phyloP scores from a whole-genome alignment of 2,113 vertebrate genomes.

The Microcebus tavaratra region DNA sequence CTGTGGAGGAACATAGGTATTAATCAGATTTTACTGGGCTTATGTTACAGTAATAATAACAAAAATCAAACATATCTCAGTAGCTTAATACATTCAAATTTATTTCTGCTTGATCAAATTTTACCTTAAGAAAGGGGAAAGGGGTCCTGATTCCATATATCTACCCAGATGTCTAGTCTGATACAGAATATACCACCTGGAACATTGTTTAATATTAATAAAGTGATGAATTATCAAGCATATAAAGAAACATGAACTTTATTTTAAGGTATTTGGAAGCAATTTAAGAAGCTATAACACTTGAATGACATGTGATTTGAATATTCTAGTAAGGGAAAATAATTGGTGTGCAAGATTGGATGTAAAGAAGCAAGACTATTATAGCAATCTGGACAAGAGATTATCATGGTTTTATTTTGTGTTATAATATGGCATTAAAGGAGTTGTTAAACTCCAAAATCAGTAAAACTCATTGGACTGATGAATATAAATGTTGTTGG shows the following conservation, averaged over 20 bases:
- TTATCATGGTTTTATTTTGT: neutral
- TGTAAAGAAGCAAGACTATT: neutral
- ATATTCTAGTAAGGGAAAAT: neutral
- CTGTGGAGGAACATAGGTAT: neutral
- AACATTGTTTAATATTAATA: neutral
- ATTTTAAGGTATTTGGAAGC: neutral
- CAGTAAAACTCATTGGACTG: neutral
- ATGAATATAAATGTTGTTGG: neutral
- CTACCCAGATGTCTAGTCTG: neutral
- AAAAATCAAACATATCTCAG: neutral
- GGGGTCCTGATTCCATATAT: neutral
- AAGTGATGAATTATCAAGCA: neutral
- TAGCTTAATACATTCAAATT: neutral
- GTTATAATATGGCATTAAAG: neutral
- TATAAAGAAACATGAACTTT: neutral
- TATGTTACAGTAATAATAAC: neutral
- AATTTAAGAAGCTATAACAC: neutral
- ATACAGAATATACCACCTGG: neutral
- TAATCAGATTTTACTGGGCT: neutral
- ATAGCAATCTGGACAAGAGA: neutral
- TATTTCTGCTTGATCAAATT: neutral
- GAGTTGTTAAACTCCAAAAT: neutral
- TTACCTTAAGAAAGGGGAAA: neutral
- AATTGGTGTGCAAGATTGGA: neutral
- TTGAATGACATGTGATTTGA: neutral